These are phyloP conservation scores for Lichenostomus cassidix DNA, from an alignment of 2,113 vertebrate genomes.

Conservation along the genomic window DNA sequence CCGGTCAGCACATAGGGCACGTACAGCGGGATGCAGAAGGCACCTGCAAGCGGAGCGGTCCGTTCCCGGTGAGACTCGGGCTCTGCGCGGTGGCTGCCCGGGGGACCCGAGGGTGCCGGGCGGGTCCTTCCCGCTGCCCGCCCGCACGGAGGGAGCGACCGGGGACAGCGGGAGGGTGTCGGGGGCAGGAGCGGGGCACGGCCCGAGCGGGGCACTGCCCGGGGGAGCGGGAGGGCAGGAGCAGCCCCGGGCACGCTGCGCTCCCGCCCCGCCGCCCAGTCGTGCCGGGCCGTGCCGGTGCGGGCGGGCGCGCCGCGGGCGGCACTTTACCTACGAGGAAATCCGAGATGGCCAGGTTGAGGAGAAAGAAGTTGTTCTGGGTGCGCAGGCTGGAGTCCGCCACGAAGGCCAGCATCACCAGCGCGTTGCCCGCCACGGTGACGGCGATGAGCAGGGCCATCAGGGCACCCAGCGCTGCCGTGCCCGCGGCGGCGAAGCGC, in stretches of 20 bases:
- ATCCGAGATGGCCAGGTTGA: no score
- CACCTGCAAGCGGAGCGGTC: conserved; percentile 62
- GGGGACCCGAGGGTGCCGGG: neutral
- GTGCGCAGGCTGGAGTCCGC: no score
- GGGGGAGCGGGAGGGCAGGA: no score
- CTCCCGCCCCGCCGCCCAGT: neutral
- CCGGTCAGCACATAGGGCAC: conserved; percentile 81
- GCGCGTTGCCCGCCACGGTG: no score
- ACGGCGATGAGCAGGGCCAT: no score
- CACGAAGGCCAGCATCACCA: no score
- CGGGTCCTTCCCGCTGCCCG: neutral
- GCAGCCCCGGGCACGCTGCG: neutral
- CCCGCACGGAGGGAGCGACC: neutral
- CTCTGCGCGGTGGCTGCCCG: neutral
- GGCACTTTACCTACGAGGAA: no score
- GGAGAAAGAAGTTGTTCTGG: no score
- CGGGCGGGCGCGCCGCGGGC: no score
- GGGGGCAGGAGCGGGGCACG: neutral
- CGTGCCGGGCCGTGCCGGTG: no score
- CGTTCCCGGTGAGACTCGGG: neutral
- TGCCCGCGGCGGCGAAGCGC: no score
- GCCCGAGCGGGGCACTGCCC: neutral
- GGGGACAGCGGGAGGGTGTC: neutral
- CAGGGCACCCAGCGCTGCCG: no score
- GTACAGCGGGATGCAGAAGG: conserved; percentile 81